Evolutionary conservation across 2,797 vertebrate genomes (phyloP), one percentile per base, ranked within the genome.

Genomic region (Clamator glandarius): DNA sequence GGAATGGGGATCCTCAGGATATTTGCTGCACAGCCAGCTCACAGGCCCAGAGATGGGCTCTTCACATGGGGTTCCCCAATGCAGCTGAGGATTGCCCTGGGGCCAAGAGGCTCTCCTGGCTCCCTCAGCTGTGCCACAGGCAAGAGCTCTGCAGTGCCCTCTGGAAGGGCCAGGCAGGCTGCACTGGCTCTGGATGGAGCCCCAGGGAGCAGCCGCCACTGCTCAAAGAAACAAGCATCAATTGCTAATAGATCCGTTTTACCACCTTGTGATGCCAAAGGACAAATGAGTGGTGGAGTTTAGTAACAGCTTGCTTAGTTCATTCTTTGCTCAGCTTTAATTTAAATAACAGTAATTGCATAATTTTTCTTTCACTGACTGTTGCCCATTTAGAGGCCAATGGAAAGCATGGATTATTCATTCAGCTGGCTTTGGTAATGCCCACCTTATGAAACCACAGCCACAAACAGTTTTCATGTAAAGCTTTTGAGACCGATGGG

Each of bases 381-480:
- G 44, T 64, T 90, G 80, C 19, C 41, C 59, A 51, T 54, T 57
- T 52, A 75, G 69, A 81, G 88, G 80, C 7, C 80, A 84, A 33
- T 4, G 6, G 77, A 93, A 86, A 92, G 70, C 2, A 2, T 2
- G 0, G 14, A 46, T 35, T 77, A n/a, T 31, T 75, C 51, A 54
- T 55, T 82, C 84, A 78, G 70, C 26, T 10, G 25, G 33, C 16
- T 82, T 84, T 69, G 41, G 79, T 29, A 84, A 86, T 84, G 54
- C 26, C 50, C 77, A 86, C 62, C 66, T 68, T 70, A 61, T 26
- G 41, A 95, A 94, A 85, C 29, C 79, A 74, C 68, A 74, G 76
- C 57, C 64, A 82, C 39, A 72, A 81, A 77, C 31, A 62, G 11
- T 8, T 63, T 77, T 57, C 15, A 54, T 6, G 10, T 36, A 63